These are phyloP conservation scores for Tipula lateralis DNA, from an alignment of 2,888 invertebrate genomes.

Conservation along the genomic window DNA sequence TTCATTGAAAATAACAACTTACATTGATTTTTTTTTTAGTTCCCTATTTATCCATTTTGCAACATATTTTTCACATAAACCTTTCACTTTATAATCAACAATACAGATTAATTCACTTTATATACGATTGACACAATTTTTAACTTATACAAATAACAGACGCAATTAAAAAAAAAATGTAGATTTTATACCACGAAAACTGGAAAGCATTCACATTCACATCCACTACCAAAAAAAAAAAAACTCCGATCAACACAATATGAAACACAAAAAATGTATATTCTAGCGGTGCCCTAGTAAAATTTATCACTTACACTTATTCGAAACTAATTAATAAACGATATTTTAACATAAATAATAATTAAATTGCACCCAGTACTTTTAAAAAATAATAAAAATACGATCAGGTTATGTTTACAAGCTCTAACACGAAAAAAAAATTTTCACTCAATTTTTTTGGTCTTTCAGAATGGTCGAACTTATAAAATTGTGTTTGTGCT, in stretches of 20 bases:
- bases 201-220: constrained; percentile 20
- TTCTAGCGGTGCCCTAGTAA: not conserved
- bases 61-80: not conserved
- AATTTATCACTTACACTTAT: not conserved
- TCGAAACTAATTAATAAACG: not conserved
- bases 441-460: constrained; percentile 27
- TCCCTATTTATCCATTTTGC: not conserved
- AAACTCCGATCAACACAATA: not conserved
- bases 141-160: not conserved
- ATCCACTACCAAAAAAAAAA: not conserved
- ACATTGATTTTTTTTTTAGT: not conserved
- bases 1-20: not conserved
- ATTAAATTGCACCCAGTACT: not conserved
- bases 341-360: not conserved
- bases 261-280: not conserved
- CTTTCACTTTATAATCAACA: not conserved
- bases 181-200: not conserved
- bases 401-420: constrained; percentile 28
- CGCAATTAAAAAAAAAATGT: not conserved
- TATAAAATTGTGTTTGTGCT: not conserved
- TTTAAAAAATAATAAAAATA: constrained; percentile 6
- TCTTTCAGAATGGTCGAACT: not conserved
- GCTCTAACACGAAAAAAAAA: constrained; percentile 21
- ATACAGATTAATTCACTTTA: not conserved
- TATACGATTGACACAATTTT: not conserved